A percentile compares a stretch with the other conserved stretches of the same genome.
These are phyloP conservation scores for Indri indri DNA, from an alignment of 2,113 vertebrate genomes.

Conservation along the genomic window DNA sequence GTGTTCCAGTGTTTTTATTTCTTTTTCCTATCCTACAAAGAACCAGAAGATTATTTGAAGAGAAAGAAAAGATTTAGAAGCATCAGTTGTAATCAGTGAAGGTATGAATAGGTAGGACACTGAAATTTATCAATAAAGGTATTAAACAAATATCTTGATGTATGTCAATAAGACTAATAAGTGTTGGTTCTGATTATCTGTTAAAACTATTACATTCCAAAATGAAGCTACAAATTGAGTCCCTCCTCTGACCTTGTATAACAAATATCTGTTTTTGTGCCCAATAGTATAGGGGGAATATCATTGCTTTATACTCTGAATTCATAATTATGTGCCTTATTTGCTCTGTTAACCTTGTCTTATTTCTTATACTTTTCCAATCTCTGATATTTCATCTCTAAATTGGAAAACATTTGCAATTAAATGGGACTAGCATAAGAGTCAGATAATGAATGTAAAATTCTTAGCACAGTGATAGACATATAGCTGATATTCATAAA, in stretches of 20 bases:
- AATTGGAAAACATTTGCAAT: constrained; percentile 2
- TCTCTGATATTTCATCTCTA: not conserved
- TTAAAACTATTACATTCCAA: not conserved
- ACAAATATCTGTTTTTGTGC: not conserved
- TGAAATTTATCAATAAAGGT: not conserved
- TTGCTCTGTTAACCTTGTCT: not conserved
- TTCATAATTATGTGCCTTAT: not conserved
- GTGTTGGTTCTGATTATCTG: not conserved
- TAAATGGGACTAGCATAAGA: not conserved
- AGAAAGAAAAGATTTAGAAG: not conserved
- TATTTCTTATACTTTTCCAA: not conserved
- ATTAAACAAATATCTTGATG: not conserved
- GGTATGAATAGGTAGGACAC: not conserved
- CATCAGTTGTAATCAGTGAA: not conserved
- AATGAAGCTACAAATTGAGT: not conserved
- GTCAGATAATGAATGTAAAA: not conserved
- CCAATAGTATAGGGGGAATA: not conserved
- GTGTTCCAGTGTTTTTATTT: constrained; percentile 13
- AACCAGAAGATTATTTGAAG: not conserved
- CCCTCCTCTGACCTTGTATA: not conserved
- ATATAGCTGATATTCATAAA: not conserved
- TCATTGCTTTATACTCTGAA: not conserved
- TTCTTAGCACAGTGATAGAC: not conserved
- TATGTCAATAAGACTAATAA: not conserved
- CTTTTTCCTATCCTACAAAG: not conserved